Evolutionary conservation across 2,113 vertebrate genomes (phyloP), one percentile per base, ranked within the genome.

Genomic region (Bubo scandiacus): DNA sequence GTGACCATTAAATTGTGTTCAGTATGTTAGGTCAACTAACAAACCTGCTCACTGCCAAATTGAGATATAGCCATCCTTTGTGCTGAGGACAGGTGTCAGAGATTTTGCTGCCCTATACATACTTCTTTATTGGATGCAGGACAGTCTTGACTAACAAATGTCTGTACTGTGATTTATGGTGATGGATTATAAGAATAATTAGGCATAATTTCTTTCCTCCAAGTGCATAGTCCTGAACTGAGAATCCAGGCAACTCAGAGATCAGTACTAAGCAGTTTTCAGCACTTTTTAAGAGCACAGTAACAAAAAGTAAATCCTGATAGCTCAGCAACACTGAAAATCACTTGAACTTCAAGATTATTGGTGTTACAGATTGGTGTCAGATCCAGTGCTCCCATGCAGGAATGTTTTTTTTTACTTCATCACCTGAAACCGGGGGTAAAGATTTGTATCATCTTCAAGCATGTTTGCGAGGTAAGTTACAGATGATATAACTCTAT

Each of bases 391-490:
- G 38, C 12, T 86, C 19, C 34, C 45, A 57, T 59, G 32, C 6
- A 65, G 32, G 26, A 89, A 51, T 58, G 8, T 0, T 4, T 38
- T 62, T 51, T 93, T 90, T 86, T 75, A 19, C 57, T 93, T 66
- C 59, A 49, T 97, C 91, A 99, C 99, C 99, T 99, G 98, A 79
- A 99, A 99, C 57, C 4, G 58, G 22, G 95, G 92, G 74, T 99
- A 99, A 62, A 99, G 47, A 4, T 11, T 52, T 26, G 16, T 18
- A 57, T 99, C 98, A 81, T 98, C 97, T 79, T 98, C 96, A 78
- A 99, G 92, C 99, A 99, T 99, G 93, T 98, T 85, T 77, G 97
- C 93, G 5, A 99, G 95, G 71, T 99, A 99, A 30, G 98, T 96
- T 40, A 99, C 96, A 6, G 99, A 98, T 68, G 98, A 96, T 49